These are phyloP conservation scores for Tylochromis polylepis DNA, from an alignment of 2,113 vertebrate genomes.

Conservation along the genomic window DNA sequence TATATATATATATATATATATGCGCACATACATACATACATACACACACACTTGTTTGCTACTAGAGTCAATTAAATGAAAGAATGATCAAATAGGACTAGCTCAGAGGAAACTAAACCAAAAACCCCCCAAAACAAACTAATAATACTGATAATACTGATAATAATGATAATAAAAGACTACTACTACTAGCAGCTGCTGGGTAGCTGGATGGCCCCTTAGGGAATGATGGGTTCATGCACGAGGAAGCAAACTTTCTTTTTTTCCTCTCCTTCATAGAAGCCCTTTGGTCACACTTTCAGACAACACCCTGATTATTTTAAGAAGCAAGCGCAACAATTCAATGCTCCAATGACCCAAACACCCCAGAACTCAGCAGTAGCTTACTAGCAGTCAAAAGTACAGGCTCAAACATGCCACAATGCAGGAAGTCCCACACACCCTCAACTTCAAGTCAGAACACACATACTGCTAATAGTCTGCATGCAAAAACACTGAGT, in stretches of 20 bases:
- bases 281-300: constrained; percentile 16
- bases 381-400: not conserved
- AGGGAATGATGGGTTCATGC: constrained; percentile 39
- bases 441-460: constrained; percentile 39
- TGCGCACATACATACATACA: no score
- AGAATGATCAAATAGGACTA: not conserved
- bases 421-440: constrained; percentile 23
- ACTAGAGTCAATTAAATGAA: not conserved
- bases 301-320: constrained; percentile 63
- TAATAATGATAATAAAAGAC: not conserved
- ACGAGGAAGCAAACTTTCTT: constrained; percentile 2
- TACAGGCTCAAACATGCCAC: constrained; percentile 54
- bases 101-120: not conserved
- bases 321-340: constrained; percentile 33
- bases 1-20: no score
- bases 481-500: not conserved
- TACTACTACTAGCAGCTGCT: constrained; percentile 42
- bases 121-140: not conserved
- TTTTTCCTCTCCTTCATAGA: not conserved
- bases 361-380: not conserved
- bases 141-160: not conserved
- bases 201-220: constrained; percentile 8
- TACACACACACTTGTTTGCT: no score
- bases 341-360: constrained; percentile 1
- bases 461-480: not conserved